Evolutionary conservation across 2,113 vertebrate genomes (phyloP).

Genomic region (Halcyon malimbica): DNA sequence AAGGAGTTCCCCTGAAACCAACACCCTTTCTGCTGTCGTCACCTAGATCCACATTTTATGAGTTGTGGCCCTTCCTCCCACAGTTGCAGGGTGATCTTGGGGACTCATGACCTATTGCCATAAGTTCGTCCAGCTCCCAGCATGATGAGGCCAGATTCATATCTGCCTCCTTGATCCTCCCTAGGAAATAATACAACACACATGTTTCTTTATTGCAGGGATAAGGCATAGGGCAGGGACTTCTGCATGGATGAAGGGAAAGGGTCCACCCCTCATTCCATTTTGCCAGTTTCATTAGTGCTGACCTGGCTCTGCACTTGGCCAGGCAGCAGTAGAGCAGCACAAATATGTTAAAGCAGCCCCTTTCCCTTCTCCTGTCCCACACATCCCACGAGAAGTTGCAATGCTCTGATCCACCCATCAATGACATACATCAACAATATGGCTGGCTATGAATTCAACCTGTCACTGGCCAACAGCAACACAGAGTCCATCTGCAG

Average conservation of each 20-base stretch:
- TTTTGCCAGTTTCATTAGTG: not conserved
- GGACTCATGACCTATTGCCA: not conserved
- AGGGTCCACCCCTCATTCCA: not conserved
- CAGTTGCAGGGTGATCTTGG: accelerated
- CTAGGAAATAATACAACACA: not conserved
- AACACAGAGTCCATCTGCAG: not conserved
- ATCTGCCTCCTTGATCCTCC: not conserved
- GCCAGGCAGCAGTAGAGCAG: not conserved
- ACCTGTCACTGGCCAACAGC: not conserved
- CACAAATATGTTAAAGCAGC: not conserved
- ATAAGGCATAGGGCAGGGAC: not conserved
- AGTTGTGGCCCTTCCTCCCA: not conserved
- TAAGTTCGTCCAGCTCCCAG: not conserved
- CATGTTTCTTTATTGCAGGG: not conserved
- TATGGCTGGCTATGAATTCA: slow-evolving; percentile 20
- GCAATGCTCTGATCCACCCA: not conserved
- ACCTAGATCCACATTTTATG: not conserved
- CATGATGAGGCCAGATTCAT: not conserved
- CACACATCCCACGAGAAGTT: not conserved
- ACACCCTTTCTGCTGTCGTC: not conserved
- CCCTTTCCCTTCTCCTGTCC: not conserved
- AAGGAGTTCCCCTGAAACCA: not conserved
- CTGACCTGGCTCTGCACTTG: not conserved
- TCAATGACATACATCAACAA: not conserved
- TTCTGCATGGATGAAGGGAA: not conserved